phyloP scores from a whole-genome alignment of 2,888 invertebrate genomes.

The Branchellion lobata region DNA sequence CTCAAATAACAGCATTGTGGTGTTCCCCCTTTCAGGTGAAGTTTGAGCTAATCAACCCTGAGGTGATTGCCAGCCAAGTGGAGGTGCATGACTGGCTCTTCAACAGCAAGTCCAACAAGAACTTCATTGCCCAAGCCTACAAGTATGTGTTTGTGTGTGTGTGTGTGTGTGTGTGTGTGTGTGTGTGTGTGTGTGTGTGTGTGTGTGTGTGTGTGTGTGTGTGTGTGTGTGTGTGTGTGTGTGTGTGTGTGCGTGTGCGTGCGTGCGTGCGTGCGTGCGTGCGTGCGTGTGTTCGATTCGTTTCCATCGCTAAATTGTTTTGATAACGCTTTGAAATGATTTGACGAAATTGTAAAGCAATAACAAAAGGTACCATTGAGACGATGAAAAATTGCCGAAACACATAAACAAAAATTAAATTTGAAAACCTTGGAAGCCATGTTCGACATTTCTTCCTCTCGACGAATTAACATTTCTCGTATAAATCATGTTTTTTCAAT shows the following conservation, averaged over 20 bases:
- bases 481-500: not conserved
- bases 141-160: slow-evolving; percentile 43
- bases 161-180: slow-evolving; percentile 2
- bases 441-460: not conserved
- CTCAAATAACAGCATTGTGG: too few relatives aligned
- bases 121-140: slow-evolving; percentile 46
- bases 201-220: slow-evolving; percentile 11
- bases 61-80: slow-evolving; percentile 47
- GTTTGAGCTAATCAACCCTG: slow-evolving; percentile 47
- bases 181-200: not conserved
- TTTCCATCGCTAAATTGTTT: too few relatives aligned
- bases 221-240: slow-evolving; percentile 6
- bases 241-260: not conserved
- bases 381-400: not conserved
- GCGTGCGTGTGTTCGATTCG: too few relatives aligned
- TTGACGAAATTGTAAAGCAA: too few relatives aligned
- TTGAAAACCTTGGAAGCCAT: too few relatives aligned
- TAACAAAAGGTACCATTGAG: not conserved
- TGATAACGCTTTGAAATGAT: too few relatives aligned
- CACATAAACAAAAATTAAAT: slow-evolving; percentile 3
- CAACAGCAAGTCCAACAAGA: slow-evolving; percentile 37
- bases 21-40: too few relatives aligned
- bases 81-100: slow-evolving; percentile 49
- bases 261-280: too few relatives aligned
- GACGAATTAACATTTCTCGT: not conserved